phyloP scores from a whole-genome alignment of 2,113 vertebrate species.

The Heliornis fulica region DNA sequence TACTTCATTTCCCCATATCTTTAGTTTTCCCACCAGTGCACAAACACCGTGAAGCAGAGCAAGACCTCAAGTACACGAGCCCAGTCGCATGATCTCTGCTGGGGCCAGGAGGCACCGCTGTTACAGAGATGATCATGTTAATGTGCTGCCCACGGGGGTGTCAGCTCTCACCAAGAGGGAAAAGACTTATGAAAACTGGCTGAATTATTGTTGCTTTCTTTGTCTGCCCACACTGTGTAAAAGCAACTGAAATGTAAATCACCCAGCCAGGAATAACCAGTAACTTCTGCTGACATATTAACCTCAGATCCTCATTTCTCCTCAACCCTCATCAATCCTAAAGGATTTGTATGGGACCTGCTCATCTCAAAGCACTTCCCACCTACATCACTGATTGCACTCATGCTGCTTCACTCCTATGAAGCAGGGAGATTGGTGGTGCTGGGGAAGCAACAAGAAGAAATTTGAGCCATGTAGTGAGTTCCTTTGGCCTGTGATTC shows the following conservation, averaged over 20 bases:
- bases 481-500: not conserved
- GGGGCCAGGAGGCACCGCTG: not conserved
- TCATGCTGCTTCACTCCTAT: accelerated
- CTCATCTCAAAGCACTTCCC: not conserved
- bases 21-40: not conserved
- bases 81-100: accelerated
- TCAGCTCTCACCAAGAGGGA: not conserved
- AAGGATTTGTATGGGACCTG: not conserved
- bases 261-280: not conserved
- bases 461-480: not conserved
- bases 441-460: not conserved
- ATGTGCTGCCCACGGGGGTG: not conserved
- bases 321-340: not conserved
- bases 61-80: not conserved
- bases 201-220: not conserved
- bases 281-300: not conserved
- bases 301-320: not conserved
- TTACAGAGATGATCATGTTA: not conserved
- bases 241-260: not conserved
- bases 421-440: not conserved
- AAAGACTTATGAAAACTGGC: not conserved
- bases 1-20: not conserved
- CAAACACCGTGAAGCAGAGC: not conserved
- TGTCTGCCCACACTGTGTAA: not conserved
- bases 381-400: not conserved